phyloP scores from a whole-genome alignment of 2,113 vertebrate genomes.

The Chaetodon auriga region DNA sequence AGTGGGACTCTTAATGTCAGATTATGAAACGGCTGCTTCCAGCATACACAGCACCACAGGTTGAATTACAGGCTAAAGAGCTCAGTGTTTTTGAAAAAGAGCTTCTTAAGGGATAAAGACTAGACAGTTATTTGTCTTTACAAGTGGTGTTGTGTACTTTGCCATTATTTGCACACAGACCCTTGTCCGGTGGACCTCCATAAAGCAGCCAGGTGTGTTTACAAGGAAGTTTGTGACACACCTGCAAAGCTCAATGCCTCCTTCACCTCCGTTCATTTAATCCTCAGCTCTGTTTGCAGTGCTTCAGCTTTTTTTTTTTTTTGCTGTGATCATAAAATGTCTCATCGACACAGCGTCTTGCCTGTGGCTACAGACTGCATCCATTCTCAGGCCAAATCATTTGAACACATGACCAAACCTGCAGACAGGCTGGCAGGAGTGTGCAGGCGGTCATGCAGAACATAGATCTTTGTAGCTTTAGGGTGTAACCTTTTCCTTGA shows the following conservation, averaged over 20 bases:
- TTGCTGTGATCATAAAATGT: not conserved
- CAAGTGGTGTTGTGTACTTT: not conserved
- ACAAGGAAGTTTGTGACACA: constrained; percentile 26
- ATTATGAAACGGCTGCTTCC: not conserved
- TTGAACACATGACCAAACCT: constrained; percentile 30
- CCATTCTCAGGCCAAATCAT: constrained; percentile 25
- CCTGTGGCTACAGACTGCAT: constrained; percentile 31
- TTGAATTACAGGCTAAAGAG: not conserved
- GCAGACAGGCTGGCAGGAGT: not conserved
- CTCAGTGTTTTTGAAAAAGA: not conserved
- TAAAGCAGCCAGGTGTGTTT: constrained; percentile 64
- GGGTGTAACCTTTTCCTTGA: not conserved
- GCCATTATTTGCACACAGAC: not conserved
- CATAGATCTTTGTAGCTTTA: not conserved
- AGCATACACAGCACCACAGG: not conserved
- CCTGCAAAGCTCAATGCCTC: constrained; percentile 7
- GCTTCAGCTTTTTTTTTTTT: not conserved
- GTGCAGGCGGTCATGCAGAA: not conserved
- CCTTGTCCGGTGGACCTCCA: not conserved
- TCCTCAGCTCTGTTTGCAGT: not conserved
- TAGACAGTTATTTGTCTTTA: constrained; percentile 2
- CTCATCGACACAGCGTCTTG: not conserved
- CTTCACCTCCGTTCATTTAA: constrained; percentile 13
- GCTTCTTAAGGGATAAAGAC: not conserved
- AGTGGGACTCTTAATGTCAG: too few relatives aligned